These are phyloP conservation scores for Microchrysa polita DNA, from an alignment of 2,888 invertebrate genomes.

Conservation along the genomic window DNA sequence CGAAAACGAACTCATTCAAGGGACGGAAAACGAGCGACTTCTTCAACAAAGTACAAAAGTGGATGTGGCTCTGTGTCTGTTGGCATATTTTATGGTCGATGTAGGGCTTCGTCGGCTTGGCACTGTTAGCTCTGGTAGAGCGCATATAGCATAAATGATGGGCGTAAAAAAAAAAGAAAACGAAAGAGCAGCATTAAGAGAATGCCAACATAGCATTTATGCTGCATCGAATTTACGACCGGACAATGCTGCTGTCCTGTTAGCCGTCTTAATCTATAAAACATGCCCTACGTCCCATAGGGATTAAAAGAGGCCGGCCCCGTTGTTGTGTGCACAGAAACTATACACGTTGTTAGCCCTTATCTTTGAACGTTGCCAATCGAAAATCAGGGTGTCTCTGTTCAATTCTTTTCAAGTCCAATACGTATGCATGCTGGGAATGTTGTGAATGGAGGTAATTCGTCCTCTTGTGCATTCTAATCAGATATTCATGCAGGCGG, in stretches of 20 bases:
- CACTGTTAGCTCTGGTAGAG: too few relatives aligned
- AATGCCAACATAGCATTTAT: slow-evolving; percentile 39
- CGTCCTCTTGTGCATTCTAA: not conserved
- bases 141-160: not conserved
- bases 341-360: too few relatives aligned
- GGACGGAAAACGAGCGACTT: too few relatives aligned
- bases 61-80: too few relatives aligned
- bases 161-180: slow-evolving; percentile 1
- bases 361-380: not conserved
- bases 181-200: slow-evolving; percentile 11
- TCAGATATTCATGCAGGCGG: too few relatives aligned
- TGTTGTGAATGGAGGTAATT: too few relatives aligned
- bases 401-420: too few relatives aligned
- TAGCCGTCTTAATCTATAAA: slow-evolving; percentile 62
- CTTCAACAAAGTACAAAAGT: too few relatives aligned
- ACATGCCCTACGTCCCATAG: slow-evolving; percentile 57
- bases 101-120: too few relatives aligned
- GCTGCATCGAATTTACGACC: slow-evolving; percentile 43
- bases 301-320: slow-evolving; percentile 24
- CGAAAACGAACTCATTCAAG: too few relatives aligned
- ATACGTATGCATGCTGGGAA: too few relatives aligned
- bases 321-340: not conserved
- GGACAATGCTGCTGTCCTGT: slow-evolving; percentile 59
- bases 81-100: too few relatives aligned
- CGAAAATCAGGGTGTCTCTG: not conserved